Conservation (phyloP, 1,140 invertebrate species). For the Asbolus verrucosus region DNA sequence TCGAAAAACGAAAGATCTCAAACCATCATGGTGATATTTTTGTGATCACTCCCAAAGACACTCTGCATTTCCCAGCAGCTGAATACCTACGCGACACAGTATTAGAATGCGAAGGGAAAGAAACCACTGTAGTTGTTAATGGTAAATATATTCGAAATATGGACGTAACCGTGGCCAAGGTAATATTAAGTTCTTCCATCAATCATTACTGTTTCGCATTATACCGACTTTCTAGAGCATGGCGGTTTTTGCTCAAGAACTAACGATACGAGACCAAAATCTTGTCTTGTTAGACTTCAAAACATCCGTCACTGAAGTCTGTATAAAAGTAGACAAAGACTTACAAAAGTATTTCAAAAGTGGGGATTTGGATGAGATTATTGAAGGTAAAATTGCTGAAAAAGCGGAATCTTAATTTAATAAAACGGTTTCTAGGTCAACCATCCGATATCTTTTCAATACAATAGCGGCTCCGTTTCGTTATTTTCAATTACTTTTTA, state of each 20-base stretch:
- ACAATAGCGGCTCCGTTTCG: no score
- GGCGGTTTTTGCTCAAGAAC: constrained; percentile 52
- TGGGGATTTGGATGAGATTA: constrained; percentile 6
- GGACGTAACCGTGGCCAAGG: constrained; percentile 75
- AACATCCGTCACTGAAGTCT: constrained; percentile 47
- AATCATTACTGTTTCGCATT: neutral
- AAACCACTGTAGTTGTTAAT: constrained; percentile 68
- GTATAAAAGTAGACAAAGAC: constrained; percentile 31
- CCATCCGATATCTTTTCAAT: no score
- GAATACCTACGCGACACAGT: constrained; percentile 73
- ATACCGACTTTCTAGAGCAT: constrained; percentile 13
- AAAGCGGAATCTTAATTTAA: no score
- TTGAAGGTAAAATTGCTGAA: constrained; percentile 9
- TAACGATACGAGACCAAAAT: constrained; percentile 57
- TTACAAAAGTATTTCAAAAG: constrained; percentile 17
- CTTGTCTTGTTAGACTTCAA: constrained; percentile 62
- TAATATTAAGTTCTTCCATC: constrained; percentile 57
- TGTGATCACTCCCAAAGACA: constrained; percentile 72
- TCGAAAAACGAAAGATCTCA: constrained; percentile 61
- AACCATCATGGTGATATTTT: constrained; percentile 58
- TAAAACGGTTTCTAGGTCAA: neutral
- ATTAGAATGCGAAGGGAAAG: constrained; percentile 57
- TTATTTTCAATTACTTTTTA: no score
- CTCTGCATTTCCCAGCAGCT: constrained; percentile 75
- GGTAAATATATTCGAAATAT: constrained; percentile 72